phyloP scores from a whole-genome alignment of 2,797 vertebrate genomes.

The Pseudopleuronectes americanus region DNA sequence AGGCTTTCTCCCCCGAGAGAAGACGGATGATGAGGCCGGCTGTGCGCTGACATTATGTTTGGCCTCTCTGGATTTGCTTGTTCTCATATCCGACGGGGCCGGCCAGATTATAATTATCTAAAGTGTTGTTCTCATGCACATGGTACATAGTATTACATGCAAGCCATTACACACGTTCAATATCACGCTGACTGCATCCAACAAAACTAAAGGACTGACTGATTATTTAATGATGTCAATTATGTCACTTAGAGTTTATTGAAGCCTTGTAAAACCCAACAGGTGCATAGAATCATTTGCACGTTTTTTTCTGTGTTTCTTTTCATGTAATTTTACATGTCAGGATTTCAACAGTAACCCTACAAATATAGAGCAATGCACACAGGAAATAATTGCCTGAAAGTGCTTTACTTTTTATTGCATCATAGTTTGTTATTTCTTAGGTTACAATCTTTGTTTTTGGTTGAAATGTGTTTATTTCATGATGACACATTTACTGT shows the following conservation, averaged over 20 bases:
- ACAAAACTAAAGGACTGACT: constrained; percentile 19
- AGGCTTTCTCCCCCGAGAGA: constrained; percentile 24
- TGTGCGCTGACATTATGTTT: constrained; percentile 31
- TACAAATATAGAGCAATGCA: no score
- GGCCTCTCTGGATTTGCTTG: constrained; percentile 15
- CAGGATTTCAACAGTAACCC: no score
- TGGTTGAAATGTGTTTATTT: background rate
- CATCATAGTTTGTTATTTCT: background rate
- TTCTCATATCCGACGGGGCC: constrained; percentile 29
- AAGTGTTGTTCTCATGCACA: constrained; percentile 29
- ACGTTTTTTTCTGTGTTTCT: no score
- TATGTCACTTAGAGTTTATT: no score
- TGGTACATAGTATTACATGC: constrained; percentile 10
- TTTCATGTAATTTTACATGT: no score
- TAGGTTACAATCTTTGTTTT: constrained; percentile 8
- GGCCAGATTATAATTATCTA: constrained; percentile 41
- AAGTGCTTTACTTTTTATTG: no score
- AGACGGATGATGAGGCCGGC: constrained; percentile 36
- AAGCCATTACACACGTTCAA: constrained; percentile 34
- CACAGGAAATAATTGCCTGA: no score
- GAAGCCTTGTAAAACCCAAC: no score
- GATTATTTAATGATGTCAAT: background rate
- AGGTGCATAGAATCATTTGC: no score
- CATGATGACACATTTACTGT: background rate
- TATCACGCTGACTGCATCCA: constrained; percentile 20